phyloP scores from a whole-genome alignment of 2,113 vertebrate species.

The Mormoops blainvillei region DNA sequence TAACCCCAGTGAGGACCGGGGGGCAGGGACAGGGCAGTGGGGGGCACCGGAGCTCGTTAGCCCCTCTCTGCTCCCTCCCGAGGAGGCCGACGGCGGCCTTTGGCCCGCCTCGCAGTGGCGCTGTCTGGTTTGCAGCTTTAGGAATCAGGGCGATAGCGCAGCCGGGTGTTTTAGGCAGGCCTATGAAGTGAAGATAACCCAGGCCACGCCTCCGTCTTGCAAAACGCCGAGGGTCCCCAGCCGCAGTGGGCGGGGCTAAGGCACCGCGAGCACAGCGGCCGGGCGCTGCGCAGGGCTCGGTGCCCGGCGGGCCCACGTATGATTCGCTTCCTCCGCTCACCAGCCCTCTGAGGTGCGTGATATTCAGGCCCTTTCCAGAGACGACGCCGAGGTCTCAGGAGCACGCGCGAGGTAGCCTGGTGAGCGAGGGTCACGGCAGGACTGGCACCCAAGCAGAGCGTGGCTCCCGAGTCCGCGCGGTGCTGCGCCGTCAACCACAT shows the following conservation, averaged over 20 bases:
- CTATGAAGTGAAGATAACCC: neutral
- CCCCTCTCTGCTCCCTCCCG: neutral
- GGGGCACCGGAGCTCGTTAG: neutral
- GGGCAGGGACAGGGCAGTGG: neutral
- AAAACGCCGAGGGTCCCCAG: neutral
- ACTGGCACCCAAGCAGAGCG: neutral
- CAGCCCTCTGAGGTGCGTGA: neutral
- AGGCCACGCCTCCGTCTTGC: neutral
- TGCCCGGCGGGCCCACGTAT: accelerated
- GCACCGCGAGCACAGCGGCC: neutral
- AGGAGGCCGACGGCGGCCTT: slow-evolving; percentile 35
- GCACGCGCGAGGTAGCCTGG: neutral
- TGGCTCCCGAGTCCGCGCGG: neutral
- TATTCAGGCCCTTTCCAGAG: neutral
- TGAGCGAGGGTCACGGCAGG: neutral
- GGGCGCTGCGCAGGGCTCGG: neutral
- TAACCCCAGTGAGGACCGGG: slow-evolving; percentile 24
- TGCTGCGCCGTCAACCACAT: neutral
- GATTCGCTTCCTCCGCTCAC: neutral
- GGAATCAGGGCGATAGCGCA: neutral
- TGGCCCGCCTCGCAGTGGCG: neutral
- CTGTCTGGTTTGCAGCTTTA: slow-evolving; percentile 26
- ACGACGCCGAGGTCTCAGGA: too few species aligned
- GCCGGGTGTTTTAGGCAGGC: neutral
- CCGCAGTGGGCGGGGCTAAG: neutral